Conservation (phyloP, 1,140 invertebrate genomes). For the Megalopta genalis region DNA sequence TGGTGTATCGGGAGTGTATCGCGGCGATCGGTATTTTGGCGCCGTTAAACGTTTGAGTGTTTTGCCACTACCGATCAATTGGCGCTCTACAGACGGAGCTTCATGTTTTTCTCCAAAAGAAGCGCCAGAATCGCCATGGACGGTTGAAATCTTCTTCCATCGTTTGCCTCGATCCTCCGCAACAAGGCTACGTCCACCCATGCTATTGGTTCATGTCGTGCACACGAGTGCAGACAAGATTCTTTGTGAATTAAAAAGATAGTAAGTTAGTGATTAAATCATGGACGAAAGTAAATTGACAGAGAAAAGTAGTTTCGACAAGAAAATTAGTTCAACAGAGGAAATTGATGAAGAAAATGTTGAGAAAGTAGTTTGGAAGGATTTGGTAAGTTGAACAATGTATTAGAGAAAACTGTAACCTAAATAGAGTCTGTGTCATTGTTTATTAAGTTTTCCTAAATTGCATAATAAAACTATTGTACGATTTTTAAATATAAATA, state of each 20-base stretch:
- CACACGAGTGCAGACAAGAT: no score
- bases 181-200: no score
- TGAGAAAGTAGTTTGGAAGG: constrained; percentile 81
- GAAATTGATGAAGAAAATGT: constrained; percentile 66
- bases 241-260: background rate
- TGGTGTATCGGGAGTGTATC: background rate
- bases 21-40: constrained; percentile 49
- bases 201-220: no score
- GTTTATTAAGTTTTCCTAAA: background rate
- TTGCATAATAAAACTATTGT: background rate
- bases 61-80: no score
- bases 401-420: constrained; percentile 12
- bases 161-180: no score
- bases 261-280: background rate
- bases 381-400: constrained; percentile 79
- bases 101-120: constrained; percentile 57
- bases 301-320: constrained; percentile 15
- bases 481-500: no score
- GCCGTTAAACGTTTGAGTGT: constrained; percentile 61
- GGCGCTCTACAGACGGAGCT: no score
- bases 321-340: background rate
- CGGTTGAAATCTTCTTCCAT: no score
- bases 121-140: background rate
- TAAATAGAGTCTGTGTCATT: background rate
- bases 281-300: constrained; percentile 14